Percentiles rank a stretch among this genome's conserved stretches.
These are phyloP conservation scores for Tetragnatha montana DNA, from an alignment of 2,888 invertebrate genomes.

Conservation along the genomic window DNA sequence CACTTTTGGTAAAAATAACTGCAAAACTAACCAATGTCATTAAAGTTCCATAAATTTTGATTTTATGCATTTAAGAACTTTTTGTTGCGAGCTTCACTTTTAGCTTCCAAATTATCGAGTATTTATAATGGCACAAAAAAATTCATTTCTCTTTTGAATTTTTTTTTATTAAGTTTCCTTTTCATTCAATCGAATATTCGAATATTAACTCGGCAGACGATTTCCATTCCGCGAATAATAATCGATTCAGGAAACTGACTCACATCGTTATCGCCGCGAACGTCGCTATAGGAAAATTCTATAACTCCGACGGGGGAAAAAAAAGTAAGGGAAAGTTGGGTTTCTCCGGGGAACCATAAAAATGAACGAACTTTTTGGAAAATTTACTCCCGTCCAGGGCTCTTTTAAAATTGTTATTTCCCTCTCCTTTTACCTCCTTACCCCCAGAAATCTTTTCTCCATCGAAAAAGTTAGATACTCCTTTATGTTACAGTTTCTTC, in stretches of 20 bases:
- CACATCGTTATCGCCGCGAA: slow-evolving; percentile 40
- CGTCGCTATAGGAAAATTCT: slow-evolving; percentile 22
- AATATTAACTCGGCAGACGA: slow-evolving; percentile 10
- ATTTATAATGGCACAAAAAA: slow-evolving; percentile 3
- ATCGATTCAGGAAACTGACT: slow-evolving; percentile 47
- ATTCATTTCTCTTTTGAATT: slow-evolving; percentile 2
- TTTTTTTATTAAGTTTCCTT: neutral
- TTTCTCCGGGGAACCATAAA: slow-evolving; percentile 46
- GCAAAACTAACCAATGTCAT: neutral
- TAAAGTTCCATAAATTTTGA: neutral
- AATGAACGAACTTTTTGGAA: slow-evolving; percentile 49
- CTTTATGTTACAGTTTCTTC: slow-evolving; percentile 45
- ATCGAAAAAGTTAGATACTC: slow-evolving; percentile 29
- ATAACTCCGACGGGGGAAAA: slow-evolving; percentile 16
- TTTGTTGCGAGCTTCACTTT: neutral
- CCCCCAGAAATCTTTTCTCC: neutral
- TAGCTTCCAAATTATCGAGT: neutral
- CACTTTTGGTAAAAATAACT: neutral
- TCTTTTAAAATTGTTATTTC: slow-evolving; percentile 60
- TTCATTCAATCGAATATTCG: neutral
- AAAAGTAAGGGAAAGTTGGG: slow-evolving; percentile 10
- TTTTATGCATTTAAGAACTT: slow-evolving; percentile 1
- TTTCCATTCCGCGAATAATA: slow-evolving; percentile 17
- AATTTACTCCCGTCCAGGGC: slow-evolving; percentile 46
- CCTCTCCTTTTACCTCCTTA: slow-evolving; percentile 2